These are phyloP conservation scores for Trichomycterus rosablanca DNA, from an alignment of 2,113 vertebrate species.

Conservation along the genomic window DNA sequence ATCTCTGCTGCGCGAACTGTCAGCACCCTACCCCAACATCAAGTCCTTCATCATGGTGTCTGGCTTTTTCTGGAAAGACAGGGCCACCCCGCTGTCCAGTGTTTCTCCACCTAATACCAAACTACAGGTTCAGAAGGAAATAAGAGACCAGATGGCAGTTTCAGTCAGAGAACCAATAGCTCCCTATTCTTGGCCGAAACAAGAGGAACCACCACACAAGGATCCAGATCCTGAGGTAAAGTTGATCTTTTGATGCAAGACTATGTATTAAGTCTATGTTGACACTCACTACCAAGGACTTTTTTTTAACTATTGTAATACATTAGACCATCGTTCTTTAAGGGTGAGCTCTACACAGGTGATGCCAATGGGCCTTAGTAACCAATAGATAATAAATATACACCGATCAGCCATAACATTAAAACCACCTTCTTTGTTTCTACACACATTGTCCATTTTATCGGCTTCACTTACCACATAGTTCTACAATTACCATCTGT, in stretches of 20 bases:
- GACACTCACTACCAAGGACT: too few species aligned
- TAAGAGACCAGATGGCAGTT: slow-evolving; percentile 36
- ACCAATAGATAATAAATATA: too few species aligned
- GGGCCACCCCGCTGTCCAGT: slow-evolving; percentile 74
- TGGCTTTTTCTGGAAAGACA: slow-evolving; percentile 89
- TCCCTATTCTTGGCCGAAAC: not conserved
- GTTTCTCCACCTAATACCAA: slow-evolving; percentile 65
- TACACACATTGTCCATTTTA: too few species aligned
- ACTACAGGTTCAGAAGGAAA: slow-evolving; percentile 52
- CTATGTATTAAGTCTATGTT: too few species aligned
- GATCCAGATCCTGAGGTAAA: not conserved
- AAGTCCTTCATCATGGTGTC: slow-evolving; percentile 88
- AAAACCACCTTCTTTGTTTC: too few species aligned
- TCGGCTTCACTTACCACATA: too few species aligned
- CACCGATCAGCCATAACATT: too few species aligned
- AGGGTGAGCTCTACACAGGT: too few species aligned
- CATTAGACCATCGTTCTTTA: too few species aligned
- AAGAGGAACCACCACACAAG: not conserved
- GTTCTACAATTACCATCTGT: too few species aligned
- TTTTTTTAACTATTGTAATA: too few species aligned
- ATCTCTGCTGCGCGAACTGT: slow-evolving; percentile 90
- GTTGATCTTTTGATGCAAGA: not conserved
- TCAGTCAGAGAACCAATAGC: slow-evolving; percentile 36
- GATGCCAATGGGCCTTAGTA: too few species aligned
- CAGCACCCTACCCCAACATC: slow-evolving; percentile 91